Conservation (phyloP, 2,888 invertebrate genomes). For the Hyalella azteca region DNA sequence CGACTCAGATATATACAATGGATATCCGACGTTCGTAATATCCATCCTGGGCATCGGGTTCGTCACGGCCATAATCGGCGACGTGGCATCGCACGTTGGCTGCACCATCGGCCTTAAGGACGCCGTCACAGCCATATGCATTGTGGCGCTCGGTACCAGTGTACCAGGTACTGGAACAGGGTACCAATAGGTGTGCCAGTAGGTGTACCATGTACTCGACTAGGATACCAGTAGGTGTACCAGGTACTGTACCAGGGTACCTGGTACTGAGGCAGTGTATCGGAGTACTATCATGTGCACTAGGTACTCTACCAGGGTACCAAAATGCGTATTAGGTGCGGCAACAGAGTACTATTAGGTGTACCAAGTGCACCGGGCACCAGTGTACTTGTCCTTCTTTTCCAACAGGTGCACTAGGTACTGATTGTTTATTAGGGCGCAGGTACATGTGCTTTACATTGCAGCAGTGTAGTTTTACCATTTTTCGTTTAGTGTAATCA, state of each 20-base stretch:
- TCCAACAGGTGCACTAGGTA: no score
- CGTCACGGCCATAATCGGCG: slow-evolving; percentile 95
- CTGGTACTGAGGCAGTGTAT: no score
- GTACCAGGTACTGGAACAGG: slow-evolving; percentile 78
- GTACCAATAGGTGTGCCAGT: background rate
- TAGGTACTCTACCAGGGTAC: no score
- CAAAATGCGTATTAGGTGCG: no score
- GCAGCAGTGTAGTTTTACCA: no score
- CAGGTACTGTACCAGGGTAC: background rate
- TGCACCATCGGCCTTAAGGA: slow-evolving; percentile 96
- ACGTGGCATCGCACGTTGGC: slow-evolving; percentile 96
- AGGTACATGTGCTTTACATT: no score
- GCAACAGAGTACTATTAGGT: no score
- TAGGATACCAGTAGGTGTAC: background rate
- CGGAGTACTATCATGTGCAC: no score
- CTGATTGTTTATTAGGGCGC: no score
- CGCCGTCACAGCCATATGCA: slow-evolving; percentile 94
- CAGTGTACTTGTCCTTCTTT: no score
- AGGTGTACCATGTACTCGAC: background rate
- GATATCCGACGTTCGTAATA: slow-evolving; percentile 91
- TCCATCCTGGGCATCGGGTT: slow-evolving; percentile 92
- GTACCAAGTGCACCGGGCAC: no score
- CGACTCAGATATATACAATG: slow-evolving; percentile 91
- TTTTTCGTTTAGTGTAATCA: no score
- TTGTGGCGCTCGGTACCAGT: slow-evolving; percentile 98